A percentile compares a stretch with the other conserved stretches of the same genome.
Evolutionary conservation across 2,797 vertebrate genomes (phyloP).

Genomic region (Setipinna tenuifilis): DNA sequence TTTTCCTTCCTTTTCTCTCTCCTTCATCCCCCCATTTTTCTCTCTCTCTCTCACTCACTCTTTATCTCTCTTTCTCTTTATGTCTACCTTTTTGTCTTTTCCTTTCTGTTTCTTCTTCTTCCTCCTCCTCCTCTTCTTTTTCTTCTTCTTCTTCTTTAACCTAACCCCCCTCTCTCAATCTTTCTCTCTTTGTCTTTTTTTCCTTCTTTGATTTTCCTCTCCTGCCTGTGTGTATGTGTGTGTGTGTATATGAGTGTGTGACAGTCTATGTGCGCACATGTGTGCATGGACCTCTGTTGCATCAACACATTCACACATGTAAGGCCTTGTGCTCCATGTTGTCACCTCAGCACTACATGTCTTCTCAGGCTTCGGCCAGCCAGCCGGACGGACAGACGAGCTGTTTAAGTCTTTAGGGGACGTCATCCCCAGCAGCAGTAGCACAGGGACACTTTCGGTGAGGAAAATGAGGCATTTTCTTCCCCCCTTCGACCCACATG

Average conservation of each 20-base stretch:
- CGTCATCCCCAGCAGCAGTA: not conserved
- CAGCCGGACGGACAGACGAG: not conserved
- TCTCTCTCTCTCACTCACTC: not conserved
- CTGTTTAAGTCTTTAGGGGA: conserved; percentile 36
- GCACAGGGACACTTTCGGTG: not conserved
- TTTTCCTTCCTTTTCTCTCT: conserved; percentile 28
- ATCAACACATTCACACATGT: conserved; percentile 23
- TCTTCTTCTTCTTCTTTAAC: no score
- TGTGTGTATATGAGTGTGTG: not conserved
- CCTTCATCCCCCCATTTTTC: not conserved
- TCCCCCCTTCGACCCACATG: not conserved
- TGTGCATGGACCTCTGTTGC: not conserved
- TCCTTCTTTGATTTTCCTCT: not conserved
- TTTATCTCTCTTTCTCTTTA: no score
- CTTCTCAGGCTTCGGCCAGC: not conserved
- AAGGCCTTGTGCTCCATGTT: conserved; percentile 5
- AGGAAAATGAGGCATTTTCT: not conserved
- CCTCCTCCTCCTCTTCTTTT: no score
- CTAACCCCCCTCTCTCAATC: not conserved
- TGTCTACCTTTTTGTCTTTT: not conserved
- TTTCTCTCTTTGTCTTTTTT: not conserved
- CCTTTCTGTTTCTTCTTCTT: no score
- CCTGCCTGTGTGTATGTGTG: not conserved
- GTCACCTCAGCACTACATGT: not conserved
- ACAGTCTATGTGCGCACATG: not conserved